Base-by-base conservation (phyloP, 2,888 invertebrate genomes). In the Chymomyza procnemis region DNA sequence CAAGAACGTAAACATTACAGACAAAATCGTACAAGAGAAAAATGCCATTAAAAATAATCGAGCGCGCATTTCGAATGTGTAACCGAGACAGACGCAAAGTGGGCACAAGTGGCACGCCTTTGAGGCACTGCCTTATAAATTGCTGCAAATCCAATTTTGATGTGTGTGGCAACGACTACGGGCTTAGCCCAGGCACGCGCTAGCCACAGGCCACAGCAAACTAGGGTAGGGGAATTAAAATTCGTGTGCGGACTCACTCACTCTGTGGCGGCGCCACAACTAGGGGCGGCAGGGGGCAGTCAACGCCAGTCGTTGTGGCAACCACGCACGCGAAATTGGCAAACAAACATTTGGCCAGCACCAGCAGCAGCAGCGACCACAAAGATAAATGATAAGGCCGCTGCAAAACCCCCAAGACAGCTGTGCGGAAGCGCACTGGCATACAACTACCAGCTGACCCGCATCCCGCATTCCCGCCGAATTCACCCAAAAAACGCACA, bases 351-450 rank as follows among this genome's bases (percentile, higher is more conserved):
- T 30, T 30, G 72, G 74, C 73, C 78, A 66, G 68, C 64, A 67
- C 68, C 66, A 71, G 14, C 78, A 66, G 68, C 64, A 67, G 66
- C 66, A 71, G 14, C 18, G 26, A 14, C 56, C 26, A 56, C 56
- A 56, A 71, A 86, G 85, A 85, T 84, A 86, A 85, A 85, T 86
- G 86, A 84, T 84, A 84, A 80, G 79, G 67, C 75, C 68, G 78
- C 46, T 16, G n/a, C 0, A 26, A n/a, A 26, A n/a, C 14, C 26
- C 26, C 30, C 30, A 56, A 19, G 21, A 54, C 14, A 54, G 54
- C 54, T 21, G 22, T 12, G 19, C 19, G 6, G 19, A 9, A 54
- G 19, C 9, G 54, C 22, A 22, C 16, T 14, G 9, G 50, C 16
- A 8, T 26, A 26, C 6, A 50, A 18, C 16, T 19, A 47, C 5